These are phyloP conservation scores for Psettodes erumei DNA, from an alignment of 2,113 vertebrate genomes.

Conservation along the genomic window DNA sequence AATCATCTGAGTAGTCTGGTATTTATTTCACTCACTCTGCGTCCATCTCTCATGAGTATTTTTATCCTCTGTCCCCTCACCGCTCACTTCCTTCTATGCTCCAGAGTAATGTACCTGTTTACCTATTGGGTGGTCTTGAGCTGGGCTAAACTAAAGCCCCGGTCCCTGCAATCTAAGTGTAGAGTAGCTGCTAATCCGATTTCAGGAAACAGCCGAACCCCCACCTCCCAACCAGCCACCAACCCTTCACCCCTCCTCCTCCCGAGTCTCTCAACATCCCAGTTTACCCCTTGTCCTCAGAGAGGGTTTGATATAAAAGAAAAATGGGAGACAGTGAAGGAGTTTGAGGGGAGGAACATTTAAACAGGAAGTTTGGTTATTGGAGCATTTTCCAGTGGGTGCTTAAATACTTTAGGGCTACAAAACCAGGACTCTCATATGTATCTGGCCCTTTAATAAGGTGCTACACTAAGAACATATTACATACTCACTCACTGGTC, in stretches of 20 bases:
- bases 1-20: constrained; percentile 32
- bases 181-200: constrained; percentile 88
- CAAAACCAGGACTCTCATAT: constrained; percentile 82
- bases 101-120: constrained; percentile 84
- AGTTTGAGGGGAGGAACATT: constrained; percentile 41
- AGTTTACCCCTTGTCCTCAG: constrained; percentile 76
- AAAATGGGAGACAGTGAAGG: constrained; percentile 49
- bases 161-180: constrained; percentile 82
- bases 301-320: constrained; percentile 44
- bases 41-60: constrained; percentile 58
- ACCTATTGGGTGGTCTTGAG: constrained; percentile 88
- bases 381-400: constrained; percentile 83
- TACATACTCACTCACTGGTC: constrained; percentile 84
- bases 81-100: constrained; percentile 58
- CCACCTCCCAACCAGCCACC: constrained; percentile 63
- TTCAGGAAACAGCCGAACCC: constrained; percentile 85
- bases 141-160: constrained; percentile 80
- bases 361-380: constrained; percentile 20
- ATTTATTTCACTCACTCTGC: constrained; percentile 66
- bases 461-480: constrained; percentile 83
- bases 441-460: constrained; percentile 84
- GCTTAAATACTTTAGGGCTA: constrained; percentile 82
- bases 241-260: constrained; percentile 47
- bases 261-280: constrained; percentile 57
- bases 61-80: constrained; percentile 50